Evolutionary conservation across 2,797 vertebrate genomes (phyloP).

Genomic region (Malurus splendens): DNA sequence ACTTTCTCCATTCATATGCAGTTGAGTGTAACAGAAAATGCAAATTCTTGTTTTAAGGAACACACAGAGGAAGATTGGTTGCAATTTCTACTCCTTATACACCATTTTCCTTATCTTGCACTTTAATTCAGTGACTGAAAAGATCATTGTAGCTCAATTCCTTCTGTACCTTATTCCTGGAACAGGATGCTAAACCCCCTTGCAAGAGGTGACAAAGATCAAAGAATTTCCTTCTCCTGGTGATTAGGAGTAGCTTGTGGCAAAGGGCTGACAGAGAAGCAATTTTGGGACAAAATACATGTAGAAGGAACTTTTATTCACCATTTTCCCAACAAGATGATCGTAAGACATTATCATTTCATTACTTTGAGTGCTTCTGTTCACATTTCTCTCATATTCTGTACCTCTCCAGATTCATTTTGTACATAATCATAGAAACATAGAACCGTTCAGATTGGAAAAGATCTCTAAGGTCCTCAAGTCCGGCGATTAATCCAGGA

Average conservation of each 20-base stretch:
- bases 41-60: neutral
- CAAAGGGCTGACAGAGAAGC: neutral
- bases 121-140: neutral
- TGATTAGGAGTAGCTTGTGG: neutral
- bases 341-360: rapidly evolving
- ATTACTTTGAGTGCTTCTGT: neutral
- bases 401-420: neutral
- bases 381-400: neutral
- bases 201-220: neutral
- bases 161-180: neutral
- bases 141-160: neutral
- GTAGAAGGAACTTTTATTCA: neutral
- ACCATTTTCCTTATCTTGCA: neutral
- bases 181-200: rapidly evolving
- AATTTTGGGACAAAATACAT: rapidly evolving
- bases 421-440: neutral
- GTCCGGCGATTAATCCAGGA: too few relatives aligned
- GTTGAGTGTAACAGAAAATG: neutral
- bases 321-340: neutral
- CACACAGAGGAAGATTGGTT: neutral
- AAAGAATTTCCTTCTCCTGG: rapidly evolving
- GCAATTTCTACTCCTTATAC: rapidly evolving
- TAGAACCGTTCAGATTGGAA: neutral
- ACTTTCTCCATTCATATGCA: neutral
- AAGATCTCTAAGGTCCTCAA: neutral